These are phyloP conservation scores for Pachyseris speciosa DNA, from an alignment of 64 coral and sea anemone genomes.

Conservation along the genomic window DNA sequence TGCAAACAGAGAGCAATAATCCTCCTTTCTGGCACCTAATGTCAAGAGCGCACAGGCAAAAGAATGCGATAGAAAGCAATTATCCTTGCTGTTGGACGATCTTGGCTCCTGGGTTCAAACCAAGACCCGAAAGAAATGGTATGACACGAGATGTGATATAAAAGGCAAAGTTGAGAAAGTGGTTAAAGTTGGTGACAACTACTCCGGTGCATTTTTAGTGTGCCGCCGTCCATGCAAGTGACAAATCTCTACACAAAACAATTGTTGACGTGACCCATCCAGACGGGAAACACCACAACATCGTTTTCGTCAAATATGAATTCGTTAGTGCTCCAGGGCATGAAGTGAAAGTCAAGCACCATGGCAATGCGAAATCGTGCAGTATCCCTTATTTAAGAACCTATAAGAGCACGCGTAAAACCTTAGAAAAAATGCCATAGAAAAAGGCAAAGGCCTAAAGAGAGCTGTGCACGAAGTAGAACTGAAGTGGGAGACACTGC, in stretches of 20 bases:
- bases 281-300: slow-evolving; percentile 32
- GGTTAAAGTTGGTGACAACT: background rate
- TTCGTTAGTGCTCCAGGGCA: slow-evolving; percentile 33
- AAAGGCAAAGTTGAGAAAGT: background rate
- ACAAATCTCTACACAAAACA: slow-evolving; percentile 13
- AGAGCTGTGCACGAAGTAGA: slow-evolving; percentile 36
- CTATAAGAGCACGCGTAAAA: slow-evolving; percentile 16
- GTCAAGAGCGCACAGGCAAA: too few species aligned
- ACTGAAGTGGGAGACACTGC: slow-evolving; percentile 24
- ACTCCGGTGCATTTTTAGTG: background rate
- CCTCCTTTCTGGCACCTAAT: too few species aligned
- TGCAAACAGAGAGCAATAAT: too few species aligned
- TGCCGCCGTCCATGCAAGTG: slow-evolving; percentile 10
- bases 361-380: slow-evolving; percentile 16
- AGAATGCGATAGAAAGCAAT: too few species aligned
- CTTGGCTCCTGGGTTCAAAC: slow-evolving; percentile 45
- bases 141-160: background rate
- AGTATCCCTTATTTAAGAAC: slow-evolving; percentile 34
- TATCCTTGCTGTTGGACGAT: slow-evolving; percentile 24
- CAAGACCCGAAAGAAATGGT: slow-evolving; percentile 33
- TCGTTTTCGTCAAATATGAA: slow-evolving; percentile 15
- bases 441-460: slow-evolving; percentile 34
- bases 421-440: background rate
- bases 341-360: slow-evolving; percentile 22
- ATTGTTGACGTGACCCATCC: slow-evolving; percentile 8